phyloP scores from a whole-genome alignment of 2,113 vertebrate species.

The Nibea albiflora region DNA sequence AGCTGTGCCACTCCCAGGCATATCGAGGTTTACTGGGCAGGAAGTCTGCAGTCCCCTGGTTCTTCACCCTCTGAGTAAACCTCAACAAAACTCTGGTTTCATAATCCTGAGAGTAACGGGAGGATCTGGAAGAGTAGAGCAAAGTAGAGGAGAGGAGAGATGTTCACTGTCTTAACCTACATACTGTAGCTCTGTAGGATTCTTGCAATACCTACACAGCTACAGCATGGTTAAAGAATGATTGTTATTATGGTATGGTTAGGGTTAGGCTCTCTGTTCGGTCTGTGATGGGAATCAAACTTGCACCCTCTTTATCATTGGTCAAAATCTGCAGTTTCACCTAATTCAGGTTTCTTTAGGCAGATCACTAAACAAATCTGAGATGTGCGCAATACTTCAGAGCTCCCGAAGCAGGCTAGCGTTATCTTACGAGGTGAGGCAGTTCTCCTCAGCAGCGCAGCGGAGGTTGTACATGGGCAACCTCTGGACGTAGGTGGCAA shows the following conservation, averaged over 20 bases:
- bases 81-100: conserved; percentile 93
- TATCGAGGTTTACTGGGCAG: conserved; percentile 94
- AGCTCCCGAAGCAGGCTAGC: background rate
- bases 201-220: background rate
- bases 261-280: background rate
- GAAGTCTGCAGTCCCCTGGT: conserved; percentile 96
- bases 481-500: conserved; percentile 92
- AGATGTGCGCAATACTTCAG: background rate
- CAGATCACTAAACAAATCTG: background rate
- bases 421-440: conserved; percentile 89
- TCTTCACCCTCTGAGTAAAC: conserved; percentile 97
- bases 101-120: conserved; percentile 88
- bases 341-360: background rate
- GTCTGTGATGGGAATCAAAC: background rate
- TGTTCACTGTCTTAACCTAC: background rate
- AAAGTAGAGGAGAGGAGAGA: background rate
- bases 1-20: conserved; percentile 99
- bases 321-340: background rate
- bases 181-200: no score
- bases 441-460: conserved; percentile 97
- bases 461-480: conserved; percentile 95
- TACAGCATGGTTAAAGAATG: background rate
- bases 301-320: background rate
- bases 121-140: conserved; percentile 83
- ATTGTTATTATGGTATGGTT: background rate